Evolutionary conservation across 2,113 vertebrate genomes (phyloP).

Genomic region (Microtus ochrogaster): DNA sequence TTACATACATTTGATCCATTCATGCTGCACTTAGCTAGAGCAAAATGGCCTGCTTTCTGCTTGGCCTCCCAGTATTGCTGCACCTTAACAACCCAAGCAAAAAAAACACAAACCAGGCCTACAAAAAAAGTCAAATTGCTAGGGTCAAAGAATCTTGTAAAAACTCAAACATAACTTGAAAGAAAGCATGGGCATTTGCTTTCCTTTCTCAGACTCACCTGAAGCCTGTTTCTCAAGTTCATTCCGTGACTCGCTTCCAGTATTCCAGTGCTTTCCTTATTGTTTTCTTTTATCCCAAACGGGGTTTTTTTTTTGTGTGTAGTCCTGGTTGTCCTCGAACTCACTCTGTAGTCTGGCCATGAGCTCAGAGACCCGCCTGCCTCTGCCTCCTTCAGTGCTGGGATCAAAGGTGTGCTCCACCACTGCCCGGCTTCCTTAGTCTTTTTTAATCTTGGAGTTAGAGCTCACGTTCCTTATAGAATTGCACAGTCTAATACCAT

Average conservation of each 20-base stretch:
- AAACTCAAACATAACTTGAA: slow-evolving; percentile 55
- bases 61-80: neutral
- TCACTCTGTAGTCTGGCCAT: neutral
- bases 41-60: neutral
- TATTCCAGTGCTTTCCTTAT: neutral
- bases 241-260: slow-evolving; percentile 40
- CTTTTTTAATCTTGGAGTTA: slow-evolving; percentile 51
- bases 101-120: neutral
- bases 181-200: slow-evolving; percentile 60
- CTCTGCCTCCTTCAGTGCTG: neutral
- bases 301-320: neutral
- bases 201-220: slow-evolving; percentile 56
- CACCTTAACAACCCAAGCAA: slow-evolving; percentile 34
- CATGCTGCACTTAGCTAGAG: neutral
- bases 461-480: slow-evolving; percentile 60
- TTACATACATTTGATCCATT: slow-evolving; percentile 24
- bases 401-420: neutral
- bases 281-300: neutral
- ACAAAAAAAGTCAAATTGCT: neutral
- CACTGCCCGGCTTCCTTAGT: neutral
- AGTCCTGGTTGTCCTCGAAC: neutral
- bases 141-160: slow-evolving; percentile 41
- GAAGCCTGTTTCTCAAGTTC: neutral
- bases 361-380: neutral
- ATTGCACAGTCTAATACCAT: slow-evolving; percentile 21